Evolutionary conservation across 2,888 invertebrate species (phyloP).

Genomic region (Xestia sexstrigata): DNA sequence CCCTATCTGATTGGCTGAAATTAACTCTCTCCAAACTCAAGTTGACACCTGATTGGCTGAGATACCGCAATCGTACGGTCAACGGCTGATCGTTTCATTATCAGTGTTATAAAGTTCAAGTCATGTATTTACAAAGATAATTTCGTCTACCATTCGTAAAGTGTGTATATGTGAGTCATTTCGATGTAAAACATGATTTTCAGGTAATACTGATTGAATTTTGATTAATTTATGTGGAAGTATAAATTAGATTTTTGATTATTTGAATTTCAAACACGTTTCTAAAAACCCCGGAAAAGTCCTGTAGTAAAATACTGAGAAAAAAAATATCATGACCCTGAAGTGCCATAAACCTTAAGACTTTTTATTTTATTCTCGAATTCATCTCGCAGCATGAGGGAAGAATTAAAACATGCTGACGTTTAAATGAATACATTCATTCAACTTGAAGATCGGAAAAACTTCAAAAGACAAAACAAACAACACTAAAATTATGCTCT

Average conservation of each 20-base stretch:
- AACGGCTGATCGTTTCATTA: conserved; percentile 23
- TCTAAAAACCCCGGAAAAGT: background rate
- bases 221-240: conserved; percentile 18
- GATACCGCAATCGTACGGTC: conserved; percentile 1
- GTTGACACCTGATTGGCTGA: background rate
- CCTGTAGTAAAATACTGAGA: background rate
- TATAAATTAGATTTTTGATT: background rate
- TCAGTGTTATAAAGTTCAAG: conserved; percentile 36
- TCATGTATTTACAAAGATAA: conserved; percentile 19
- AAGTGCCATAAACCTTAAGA: background rate
- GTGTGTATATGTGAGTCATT: conserved; percentile 23
- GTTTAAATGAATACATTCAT: background rate
- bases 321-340: conserved; percentile 5
- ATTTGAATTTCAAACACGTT: conserved; percentile 23
- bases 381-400: background rate
- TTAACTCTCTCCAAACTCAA: background rate
- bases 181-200: conserved; percentile 7
- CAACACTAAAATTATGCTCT: background rate
- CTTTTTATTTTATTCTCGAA: background rate
- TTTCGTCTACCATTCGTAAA: conserved; percentile 20
- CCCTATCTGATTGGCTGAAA: background rate
- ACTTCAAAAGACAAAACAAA: background rate
- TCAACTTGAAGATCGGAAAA: background rate
- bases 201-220: background rate
- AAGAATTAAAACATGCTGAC: background rate